Base-by-base conservation (phyloP, 35 echinoderm and acorn worm species). In the Nesometra sesokonis region DNA sequence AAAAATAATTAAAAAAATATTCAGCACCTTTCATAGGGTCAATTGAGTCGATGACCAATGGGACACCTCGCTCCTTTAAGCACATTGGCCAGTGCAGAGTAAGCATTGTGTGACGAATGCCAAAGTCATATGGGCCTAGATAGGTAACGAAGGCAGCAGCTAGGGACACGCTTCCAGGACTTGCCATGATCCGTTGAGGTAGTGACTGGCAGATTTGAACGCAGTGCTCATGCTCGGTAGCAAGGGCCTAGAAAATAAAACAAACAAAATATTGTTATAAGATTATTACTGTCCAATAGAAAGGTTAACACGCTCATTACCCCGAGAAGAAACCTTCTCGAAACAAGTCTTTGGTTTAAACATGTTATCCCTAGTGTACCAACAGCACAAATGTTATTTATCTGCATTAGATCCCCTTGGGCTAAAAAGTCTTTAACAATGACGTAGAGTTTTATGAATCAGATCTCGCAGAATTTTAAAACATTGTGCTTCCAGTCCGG, bases 61-160 rank as follows among this genome's bases (percentile, higher is more conserved):
- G 95, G 5, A 98, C 90, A 52, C 95, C 95, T 35, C 95, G 91
- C 80, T 98, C 95, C 31, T 93, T 89, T 5, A 98, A 82, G 36
- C 95, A 98, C 87, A 98, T 27, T 17, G 95, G 95, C 95, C 95
- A 98, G 35, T 98, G 95, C 35, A 98, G 86, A 13, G 95, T 98
- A 21, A 98, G 47, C 80, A 98, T 89, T 8, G 92, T 84, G 15
- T 89, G 90, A 31, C 95, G 93, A 85, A 98, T 94, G 32, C 90
- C 88, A 76, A 87, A 87, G 47, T 94, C 95, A 78, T 98, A 98
- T 17, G 95, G 92, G 0, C 95, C 95, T 9, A 98, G 77, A 81
- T 94, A 98, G 23, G 92, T 94, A 13, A 90, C 88, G 84, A 98
- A 98, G 29, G 92, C 95, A 29, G 92, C 92, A 31, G 95, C 95